Evolutionary conservation across 2,888 invertebrate species (phyloP).

Genomic region (Watsonalla cultraria): DNA sequence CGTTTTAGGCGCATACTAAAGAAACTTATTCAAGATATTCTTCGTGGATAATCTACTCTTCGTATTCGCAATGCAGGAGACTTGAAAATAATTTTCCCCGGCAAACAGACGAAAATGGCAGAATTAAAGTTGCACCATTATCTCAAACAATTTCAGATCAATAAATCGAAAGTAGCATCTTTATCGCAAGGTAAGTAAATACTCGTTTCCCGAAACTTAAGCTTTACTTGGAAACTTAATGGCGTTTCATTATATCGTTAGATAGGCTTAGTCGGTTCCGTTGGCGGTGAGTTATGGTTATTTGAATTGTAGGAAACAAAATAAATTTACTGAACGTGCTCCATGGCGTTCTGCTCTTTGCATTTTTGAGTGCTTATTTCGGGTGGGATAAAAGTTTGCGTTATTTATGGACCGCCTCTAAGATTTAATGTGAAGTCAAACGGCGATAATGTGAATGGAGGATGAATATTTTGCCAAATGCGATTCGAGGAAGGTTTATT

Average conservation of each 20-base stretch:
- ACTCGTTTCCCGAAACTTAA: slow-evolving; percentile 60
- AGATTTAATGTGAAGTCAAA: slow-evolving; percentile 79
- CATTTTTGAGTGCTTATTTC: slow-evolving; percentile 80
- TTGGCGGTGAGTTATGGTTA: slow-evolving; percentile 74
- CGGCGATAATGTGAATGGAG: slow-evolving; percentile 71
- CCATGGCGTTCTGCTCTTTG: slow-evolving; percentile 77
- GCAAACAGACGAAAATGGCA: slow-evolving; percentile 4
- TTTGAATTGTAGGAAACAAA: slow-evolving; percentile 79
- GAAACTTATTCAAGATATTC: no score
- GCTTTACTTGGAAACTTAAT: slow-evolving; percentile 64
- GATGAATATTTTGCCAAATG: slow-evolving; percentile 56
- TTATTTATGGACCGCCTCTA: slow-evolving; percentile 73
- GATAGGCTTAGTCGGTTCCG: slow-evolving; percentile 69
- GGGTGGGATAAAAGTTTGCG: slow-evolving; percentile 75
- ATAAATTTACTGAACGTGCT: slow-evolving; percentile 78
- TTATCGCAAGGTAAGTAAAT: slow-evolving; percentile 64
- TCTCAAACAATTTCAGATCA: slow-evolving; percentile 43
- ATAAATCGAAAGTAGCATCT: slow-evolving; percentile 73
- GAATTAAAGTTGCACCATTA: slow-evolving; percentile 37
- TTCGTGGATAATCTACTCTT: no score
- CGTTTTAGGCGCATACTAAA: no score
- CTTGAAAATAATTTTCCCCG: neutral
- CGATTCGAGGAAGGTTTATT: slow-evolving; percentile 27
- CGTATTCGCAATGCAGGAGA: neutral
- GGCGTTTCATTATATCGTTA: slow-evolving; percentile 77